These are phyloP conservation scores for Bufotes viridis DNA, from an alignment of 2,797 vertebrate genomes.

Conservation along the genomic window DNA sequence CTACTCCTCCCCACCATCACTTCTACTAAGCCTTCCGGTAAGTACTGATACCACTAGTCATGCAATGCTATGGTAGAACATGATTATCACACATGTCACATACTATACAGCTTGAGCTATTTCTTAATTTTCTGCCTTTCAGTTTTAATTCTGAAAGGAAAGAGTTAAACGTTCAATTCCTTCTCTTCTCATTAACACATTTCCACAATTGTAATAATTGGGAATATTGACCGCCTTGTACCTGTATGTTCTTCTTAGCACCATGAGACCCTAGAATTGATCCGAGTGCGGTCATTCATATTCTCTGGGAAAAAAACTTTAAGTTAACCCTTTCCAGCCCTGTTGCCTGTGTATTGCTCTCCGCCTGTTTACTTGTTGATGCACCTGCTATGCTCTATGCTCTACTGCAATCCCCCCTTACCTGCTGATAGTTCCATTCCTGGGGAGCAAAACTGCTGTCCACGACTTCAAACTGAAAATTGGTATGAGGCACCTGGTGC, in stretches of 20 bases:
- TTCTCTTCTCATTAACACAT: neutral
- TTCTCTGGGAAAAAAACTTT: neutral
- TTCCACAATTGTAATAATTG: conserved; percentile 5
- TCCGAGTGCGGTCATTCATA: neutral
- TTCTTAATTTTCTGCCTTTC: neutral
- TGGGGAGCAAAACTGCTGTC: conserved; percentile 71
- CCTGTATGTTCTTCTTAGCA: neutral
- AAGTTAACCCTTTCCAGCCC: neutral
- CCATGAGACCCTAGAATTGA: neutral
- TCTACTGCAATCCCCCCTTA: conserved; percentile 56
- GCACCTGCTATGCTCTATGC: conserved; percentile 27
- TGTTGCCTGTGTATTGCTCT: neutral
- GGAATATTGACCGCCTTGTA: neutral
- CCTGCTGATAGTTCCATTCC: conserved; percentile 75
- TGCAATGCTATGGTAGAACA: neutral
- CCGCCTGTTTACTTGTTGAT: neutral
- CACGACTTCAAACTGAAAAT: conserved; percentile 75
- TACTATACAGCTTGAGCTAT: neutral
- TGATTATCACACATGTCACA: neutral
- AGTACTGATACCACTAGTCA: neutral
- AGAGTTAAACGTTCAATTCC: neutral
- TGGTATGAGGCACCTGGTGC: conserved; percentile 73
- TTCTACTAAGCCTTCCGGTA: neutral
- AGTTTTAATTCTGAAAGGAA: neutral
- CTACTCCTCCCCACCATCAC: neutral